These are phyloP conservation scores for Myodes glareolus DNA, from an alignment of 2,113 vertebrate species.

Conservation along the genomic window DNA sequence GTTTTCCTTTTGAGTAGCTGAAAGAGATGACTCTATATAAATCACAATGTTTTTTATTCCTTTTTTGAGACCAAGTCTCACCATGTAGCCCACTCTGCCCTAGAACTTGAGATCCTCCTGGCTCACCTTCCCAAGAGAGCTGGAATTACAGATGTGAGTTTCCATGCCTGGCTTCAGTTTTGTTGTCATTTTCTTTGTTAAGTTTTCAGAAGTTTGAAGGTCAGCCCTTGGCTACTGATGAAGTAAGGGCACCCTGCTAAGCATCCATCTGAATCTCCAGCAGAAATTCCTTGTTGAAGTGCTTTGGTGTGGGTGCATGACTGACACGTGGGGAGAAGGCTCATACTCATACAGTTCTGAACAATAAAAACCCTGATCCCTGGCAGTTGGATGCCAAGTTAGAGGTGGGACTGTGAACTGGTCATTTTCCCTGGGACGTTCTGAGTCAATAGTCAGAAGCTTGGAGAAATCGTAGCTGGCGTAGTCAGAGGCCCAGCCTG, in stretches of 20 bases:
- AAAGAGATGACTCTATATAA: not conserved
- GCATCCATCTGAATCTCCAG: not conserved
- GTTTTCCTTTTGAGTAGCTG: not conserved
- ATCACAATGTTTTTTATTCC: no score
- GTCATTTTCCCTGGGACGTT: not conserved
- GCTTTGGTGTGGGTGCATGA: not conserved
- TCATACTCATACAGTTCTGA: not conserved
- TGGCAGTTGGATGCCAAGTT: not conserved
- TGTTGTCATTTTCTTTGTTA: not conserved
- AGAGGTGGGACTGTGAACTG: not conserved
- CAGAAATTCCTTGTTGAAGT: no score
- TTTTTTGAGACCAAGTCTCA: not conserved
- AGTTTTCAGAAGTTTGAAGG: not conserved
- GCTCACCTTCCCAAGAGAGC: not conserved
- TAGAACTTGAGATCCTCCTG: not conserved
- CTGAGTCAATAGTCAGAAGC: not conserved
- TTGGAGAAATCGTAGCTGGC: not conserved
- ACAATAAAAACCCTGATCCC: not conserved
- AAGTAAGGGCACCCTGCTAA: not conserved
- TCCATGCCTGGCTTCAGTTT: not conserved
- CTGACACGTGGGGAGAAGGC: rapidly evolving
- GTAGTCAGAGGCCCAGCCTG: rapidly evolving
- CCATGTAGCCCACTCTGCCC: not conserved
- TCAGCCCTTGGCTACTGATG: not conserved
- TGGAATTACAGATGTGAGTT: not conserved